Evolutionary conservation across 2,888 invertebrate genomes (phyloP).

Genomic region (Dascillus cervinus): DNA sequence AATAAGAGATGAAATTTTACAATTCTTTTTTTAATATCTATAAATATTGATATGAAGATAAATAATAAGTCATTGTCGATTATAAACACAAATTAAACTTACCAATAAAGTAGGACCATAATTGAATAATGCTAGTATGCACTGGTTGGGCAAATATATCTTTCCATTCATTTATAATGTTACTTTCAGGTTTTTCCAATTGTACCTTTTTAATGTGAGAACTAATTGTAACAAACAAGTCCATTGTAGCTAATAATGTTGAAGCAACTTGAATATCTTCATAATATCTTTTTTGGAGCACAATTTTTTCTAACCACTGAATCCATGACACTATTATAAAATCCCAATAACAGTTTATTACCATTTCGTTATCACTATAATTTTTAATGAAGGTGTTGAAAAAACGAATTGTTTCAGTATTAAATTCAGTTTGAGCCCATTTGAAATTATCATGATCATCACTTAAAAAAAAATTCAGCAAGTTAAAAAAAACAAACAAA

Average conservation of each 20-base stretch:
- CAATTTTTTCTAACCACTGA: constrained; percentile 55
- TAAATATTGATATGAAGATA: too few relatives aligned
- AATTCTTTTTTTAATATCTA: too few relatives aligned
- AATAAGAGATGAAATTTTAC: too few relatives aligned
- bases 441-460: constrained; percentile 2
- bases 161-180: constrained; percentile 62
- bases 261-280: constrained; percentile 43
- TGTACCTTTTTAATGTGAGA: constrained; percentile 40
- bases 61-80: too few relatives aligned
- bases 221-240: constrained; percentile 46
- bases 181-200: constrained; percentile 31
- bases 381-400: too few relatives aligned
- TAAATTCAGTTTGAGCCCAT: constrained; percentile 35
- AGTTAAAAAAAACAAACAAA: too few relatives aligned
- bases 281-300: constrained; percentile 38
- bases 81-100: constrained; percentile 17
- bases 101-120: constrained; percentile 47
- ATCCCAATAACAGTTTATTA: constrained; percentile 79
- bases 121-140: constrained; percentile 44
- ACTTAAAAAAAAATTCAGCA: constrained; percentile 6
- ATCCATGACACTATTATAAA: constrained; percentile 62
- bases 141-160: constrained; percentile 66
- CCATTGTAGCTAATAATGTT: constrained; percentile 46
- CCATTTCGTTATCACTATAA: too few relatives aligned
- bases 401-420: constrained; percentile 40